Percentiles rank a stretch among this genome's conserved stretches.
Conservation (phyloP, 1,140 invertebrate genomes). For the Apocrypta bakeri region DNA sequence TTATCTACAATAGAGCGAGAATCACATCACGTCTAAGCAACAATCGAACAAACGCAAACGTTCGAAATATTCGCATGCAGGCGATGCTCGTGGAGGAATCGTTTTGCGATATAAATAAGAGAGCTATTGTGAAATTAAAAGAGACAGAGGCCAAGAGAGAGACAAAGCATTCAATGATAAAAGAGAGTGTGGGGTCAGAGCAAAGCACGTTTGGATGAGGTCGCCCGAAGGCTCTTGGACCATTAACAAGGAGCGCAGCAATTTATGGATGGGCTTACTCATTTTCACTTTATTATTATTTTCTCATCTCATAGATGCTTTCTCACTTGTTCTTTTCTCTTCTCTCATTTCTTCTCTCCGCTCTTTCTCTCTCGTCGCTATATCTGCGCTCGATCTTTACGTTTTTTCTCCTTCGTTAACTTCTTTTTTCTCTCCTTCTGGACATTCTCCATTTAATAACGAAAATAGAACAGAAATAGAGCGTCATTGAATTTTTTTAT, state of each 20-base stretch:
- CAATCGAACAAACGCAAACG: no score
- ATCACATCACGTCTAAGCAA: no score
- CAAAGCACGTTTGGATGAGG: conserved; percentile 71
- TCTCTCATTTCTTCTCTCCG: conserved; percentile 50
- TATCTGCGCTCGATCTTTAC: neutral
- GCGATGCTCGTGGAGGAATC: no score
- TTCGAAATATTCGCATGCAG: no score
- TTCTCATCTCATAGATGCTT: conserved; percentile 74
- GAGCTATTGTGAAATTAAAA: neutral
- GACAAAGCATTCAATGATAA: conserved; percentile 30
- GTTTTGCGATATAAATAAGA: neutral
- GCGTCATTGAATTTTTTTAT: conserved; percentile 39
- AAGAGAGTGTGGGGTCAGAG: conserved; percentile 49
- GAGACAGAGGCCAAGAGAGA: conserved; percentile 40
- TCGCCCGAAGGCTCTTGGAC: conserved; percentile 67
- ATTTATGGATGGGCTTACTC: conserved; percentile 74
- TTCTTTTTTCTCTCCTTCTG: conserved; percentile 48
- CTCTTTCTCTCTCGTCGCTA: conserved; percentile 6
- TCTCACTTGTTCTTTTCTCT: conserved; percentile 63
- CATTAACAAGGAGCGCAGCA: conserved; percentile 75
- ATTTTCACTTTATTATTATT: conserved; percentile 76
- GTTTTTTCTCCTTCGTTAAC: conserved; percentile 18
- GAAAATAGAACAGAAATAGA: conserved; percentile 55
- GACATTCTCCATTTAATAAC: conserved; percentile 62
- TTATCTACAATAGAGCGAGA: no score